Base-by-base conservation (phyloP, 2,888 invertebrate genomes). In the Drosophila eohydei region DNA sequence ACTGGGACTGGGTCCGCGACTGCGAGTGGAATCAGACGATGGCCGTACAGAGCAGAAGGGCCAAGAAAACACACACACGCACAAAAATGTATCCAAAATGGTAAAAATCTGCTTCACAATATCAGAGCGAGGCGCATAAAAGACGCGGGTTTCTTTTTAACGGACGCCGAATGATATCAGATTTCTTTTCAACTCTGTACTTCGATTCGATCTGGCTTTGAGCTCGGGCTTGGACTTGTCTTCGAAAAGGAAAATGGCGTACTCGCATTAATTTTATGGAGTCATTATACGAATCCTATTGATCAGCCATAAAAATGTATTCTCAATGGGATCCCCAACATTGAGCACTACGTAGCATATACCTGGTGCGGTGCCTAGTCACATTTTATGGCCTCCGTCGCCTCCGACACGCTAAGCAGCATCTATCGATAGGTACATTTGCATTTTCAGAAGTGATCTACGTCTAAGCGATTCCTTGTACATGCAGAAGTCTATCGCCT, bases 211-310 rank as follows among this genome's bases (percentile, higher is more conserved):
- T 74, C 85, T 69, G 60, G 61, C 28, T 61, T 30, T 28, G 44
- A 30, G n/a, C 50, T 46, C 44, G 34, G 50, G 26, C 50, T 60
- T 26, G 52, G 62, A 44, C 36, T 30, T 40, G 67, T 32, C 55
- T 59, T 64, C 32, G 67, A 71, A 68, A 67, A 80, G 55, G 51
- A 81, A 84, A 88, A 84, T 84, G 84, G 89, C 87, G 80, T 55
- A 50, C 57, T 32, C 36, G 64, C 75, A 76, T 83, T 77, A 72
- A 61, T 78, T 88, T 86, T 81, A 85, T 87, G 71, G 69, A 81
- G 80, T 81, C 77, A 81, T 86, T 82, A 80, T 87, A 87, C 77
- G 77, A 86, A 82, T 84, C 85, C 84, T 82, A 83, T 79, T 83
- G 86, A 89, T 77, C 85, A 71, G 74, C 73, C 88, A 87, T 90